Evolutionary conservation across 2,888 invertebrate species (phyloP), one percentile per base, ranked within the genome.

Genomic region (Bruchidius siliquastri): DNA sequence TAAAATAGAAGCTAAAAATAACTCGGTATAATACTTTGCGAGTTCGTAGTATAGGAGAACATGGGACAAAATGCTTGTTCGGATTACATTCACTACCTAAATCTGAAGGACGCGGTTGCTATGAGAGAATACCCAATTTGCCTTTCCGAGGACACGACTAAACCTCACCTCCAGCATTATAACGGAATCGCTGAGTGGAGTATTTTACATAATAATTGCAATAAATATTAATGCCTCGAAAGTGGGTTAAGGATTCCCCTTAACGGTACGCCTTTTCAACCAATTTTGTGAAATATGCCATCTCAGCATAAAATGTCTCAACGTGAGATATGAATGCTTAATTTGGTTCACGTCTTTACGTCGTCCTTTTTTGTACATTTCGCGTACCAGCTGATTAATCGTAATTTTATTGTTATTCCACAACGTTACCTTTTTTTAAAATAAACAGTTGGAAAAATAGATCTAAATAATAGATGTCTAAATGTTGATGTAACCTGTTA

Each of bases 191-290:
- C 1, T 18, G 49, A 49, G 49, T 13, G 4, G 30, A 30, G 8
- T 13, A 49, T 49, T 49, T 13, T 49, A 13, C 49, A 49, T 49
- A 49, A 49, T 18, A 49, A 49, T 49, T 49, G 8, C 49, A 3
- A 69, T 69, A 69, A 22, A 69, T 69, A 21, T 26, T 21, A 72
- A 21, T 26, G 30, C 0, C 22, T 22, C 20, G 26, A 21, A 20
- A 71, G n/a, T 70, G 71, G 71, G 69, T 71, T 69, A 49, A 32
- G 20, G 68, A 49, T 73, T 20, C 69, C 69, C 1, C 69, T 69
- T n/a, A 10, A 69, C 69, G 6, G 1, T 13, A 4, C 49, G 49
- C 49, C 8, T 49, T 18, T 49, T 13, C 1, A 8, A 49, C 49
- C 1, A 49, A 49, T 13, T 18, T 49, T 1, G 18, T 13, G 49